Percentiles rank a stretch among this genome's conserved stretches.
Conservation (phyloP, 2,797 vertebrate species). For the Karalla daura region DNA sequence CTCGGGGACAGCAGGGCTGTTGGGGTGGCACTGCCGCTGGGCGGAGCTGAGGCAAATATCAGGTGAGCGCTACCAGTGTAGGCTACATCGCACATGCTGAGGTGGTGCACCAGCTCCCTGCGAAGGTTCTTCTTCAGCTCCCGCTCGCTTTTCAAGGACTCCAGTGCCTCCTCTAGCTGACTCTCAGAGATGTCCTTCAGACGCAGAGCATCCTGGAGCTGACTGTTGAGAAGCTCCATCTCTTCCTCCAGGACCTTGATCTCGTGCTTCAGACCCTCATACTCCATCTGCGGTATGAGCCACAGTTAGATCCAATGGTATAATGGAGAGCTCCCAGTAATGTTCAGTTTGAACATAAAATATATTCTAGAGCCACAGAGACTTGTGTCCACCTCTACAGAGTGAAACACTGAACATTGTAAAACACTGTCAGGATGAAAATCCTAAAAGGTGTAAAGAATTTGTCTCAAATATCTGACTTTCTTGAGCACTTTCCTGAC, state of each 20-base stretch:
- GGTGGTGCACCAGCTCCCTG: slow-evolving; percentile 93
- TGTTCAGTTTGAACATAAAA: too few species aligned
- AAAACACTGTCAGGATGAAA: too few species aligned
- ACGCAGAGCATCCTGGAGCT: slow-evolving; percentile 92
- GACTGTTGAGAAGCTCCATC: slow-evolving; percentile 90
- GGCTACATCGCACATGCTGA: slow-evolving; percentile 90
- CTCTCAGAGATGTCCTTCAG: slow-evolving; percentile 93
- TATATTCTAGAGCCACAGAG: too few species aligned
- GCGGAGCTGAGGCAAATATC: slow-evolving; percentile 88
- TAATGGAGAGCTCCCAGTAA: too few species aligned
- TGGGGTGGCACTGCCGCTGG: slow-evolving; percentile 84
- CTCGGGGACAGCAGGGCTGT: slow-evolving; percentile 79
- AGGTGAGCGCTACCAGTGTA: slow-evolving; percentile 89
- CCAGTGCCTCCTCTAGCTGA: slow-evolving; percentile 94
- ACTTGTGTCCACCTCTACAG: too few species aligned
- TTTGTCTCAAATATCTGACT: too few species aligned
- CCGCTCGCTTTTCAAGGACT: slow-evolving; percentile 93
- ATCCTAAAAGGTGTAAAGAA: too few species aligned
- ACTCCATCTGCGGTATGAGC: slow-evolving; percentile 90
- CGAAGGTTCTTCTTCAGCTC: slow-evolving; percentile 94
- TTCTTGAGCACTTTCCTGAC: too few species aligned
- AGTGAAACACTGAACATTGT: too few species aligned
- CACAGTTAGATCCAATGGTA: too few species aligned
- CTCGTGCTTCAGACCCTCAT: slow-evolving; percentile 96
- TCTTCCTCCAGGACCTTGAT: slow-evolving; percentile 97